Evolutionary conservation across 2,888 invertebrate genomes (phyloP).

Genomic region (Eilema depressum): DNA sequence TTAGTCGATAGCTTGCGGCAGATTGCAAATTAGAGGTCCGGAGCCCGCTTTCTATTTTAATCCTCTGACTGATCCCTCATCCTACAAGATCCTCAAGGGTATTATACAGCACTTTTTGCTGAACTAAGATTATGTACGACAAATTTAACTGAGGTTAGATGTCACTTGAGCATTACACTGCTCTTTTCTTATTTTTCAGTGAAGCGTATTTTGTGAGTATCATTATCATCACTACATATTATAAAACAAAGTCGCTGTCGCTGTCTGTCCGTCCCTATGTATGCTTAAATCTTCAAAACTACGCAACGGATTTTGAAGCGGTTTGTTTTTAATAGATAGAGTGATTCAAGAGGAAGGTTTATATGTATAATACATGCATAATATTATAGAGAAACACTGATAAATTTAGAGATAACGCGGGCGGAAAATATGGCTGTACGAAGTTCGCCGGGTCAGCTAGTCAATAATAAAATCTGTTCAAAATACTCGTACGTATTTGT

Average conservation of each 20-base stretch:
- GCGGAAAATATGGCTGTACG: too few relatives aligned
- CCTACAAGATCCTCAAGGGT: neutral
- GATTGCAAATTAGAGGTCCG: slow-evolving; percentile 4
- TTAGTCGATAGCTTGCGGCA: slow-evolving; percentile 5
- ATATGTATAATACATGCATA: too few relatives aligned
- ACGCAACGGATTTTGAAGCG: too few relatives aligned
- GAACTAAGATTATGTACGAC: neutral
- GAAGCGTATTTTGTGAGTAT: neutral
- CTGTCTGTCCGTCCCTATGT: too few relatives aligned
- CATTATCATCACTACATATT: too few relatives aligned
- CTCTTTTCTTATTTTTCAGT: neutral
- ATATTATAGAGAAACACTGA: too few relatives aligned
- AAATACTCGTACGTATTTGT: neutral
- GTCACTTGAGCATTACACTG: slow-evolving; percentile 3
- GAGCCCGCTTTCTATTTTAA: neutral
- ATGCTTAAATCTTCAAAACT: too few relatives aligned
- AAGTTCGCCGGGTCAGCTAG: too few relatives aligned
- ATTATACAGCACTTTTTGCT: slow-evolving; percentile 5
- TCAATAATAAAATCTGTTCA: neutral
- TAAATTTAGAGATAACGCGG: too few relatives aligned
- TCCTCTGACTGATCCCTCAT: slow-evolving; percentile 1
- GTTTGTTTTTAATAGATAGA: too few relatives aligned
- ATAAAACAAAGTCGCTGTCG: too few relatives aligned
- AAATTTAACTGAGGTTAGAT: slow-evolving; percentile 6
- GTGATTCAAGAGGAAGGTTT: too few relatives aligned